These are phyloP conservation scores for Elegia similella DNA, from an alignment of 2,888 invertebrate genomes.

Conservation along the genomic window DNA sequence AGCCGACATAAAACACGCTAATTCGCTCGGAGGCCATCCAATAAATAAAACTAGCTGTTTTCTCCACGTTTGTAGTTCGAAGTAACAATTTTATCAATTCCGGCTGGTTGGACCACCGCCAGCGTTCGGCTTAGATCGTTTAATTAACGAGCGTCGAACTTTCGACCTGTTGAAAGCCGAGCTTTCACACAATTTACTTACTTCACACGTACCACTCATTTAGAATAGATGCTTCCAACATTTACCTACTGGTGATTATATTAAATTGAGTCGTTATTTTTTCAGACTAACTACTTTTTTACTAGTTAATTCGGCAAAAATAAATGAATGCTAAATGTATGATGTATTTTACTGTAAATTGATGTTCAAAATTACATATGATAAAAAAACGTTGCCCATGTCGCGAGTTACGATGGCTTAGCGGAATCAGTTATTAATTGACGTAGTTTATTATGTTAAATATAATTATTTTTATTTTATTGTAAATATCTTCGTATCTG, in stretches of 20 bases:
- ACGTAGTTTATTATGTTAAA: no score
- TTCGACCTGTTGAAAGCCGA: slow-evolving; percentile 78
- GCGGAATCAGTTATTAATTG: no score
- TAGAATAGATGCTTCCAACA: slow-evolving; percentile 42
- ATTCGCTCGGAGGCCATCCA: slow-evolving; percentile 46
- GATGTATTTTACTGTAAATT: no score
- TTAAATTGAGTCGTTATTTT: background rate
- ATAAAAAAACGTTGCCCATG: no score
- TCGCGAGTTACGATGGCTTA: no score
- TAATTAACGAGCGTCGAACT: slow-evolving; percentile 79
- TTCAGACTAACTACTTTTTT: background rate
- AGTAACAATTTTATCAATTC: slow-evolving; percentile 72
- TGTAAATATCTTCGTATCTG: background rate
- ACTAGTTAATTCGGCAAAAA: background rate
- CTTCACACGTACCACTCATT: slow-evolving; percentile 58
- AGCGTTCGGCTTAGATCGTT: slow-evolving; percentile 73
- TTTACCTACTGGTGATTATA: background rate
- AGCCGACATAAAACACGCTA: slow-evolving; percentile 52
- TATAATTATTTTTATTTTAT: no score
- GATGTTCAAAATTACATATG: no score
- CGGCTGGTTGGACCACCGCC: slow-evolving; percentile 62
- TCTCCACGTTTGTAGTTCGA: slow-evolving; percentile 51
- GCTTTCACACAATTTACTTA: slow-evolving; percentile 65
- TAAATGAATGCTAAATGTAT: no score
- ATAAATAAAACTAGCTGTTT: slow-evolving; percentile 54